Conservation (phyloP, 2,888 invertebrate species). For the Sarcophaga caerulescens region DNA sequence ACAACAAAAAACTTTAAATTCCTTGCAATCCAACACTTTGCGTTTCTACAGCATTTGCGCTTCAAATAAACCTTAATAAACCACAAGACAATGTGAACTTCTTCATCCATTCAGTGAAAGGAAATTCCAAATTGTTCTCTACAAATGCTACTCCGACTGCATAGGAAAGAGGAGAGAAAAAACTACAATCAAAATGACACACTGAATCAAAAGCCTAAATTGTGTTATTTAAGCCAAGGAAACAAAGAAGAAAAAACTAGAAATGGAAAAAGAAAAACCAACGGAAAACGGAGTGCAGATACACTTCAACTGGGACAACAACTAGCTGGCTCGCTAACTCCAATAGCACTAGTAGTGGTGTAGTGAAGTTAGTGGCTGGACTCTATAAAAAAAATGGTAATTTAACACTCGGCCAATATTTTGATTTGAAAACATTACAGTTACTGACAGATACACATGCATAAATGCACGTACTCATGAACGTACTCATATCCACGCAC, state of each 20-base stretch:
- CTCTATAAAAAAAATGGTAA: constrained; percentile 49
- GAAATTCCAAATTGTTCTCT: background rate
- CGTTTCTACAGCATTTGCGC: background rate
- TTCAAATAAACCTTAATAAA: background rate
- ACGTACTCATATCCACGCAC: background rate
- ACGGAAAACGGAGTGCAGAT: background rate
- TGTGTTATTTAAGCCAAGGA: constrained; percentile 17
- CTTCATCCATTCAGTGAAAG: background rate
- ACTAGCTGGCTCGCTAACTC: background rate
- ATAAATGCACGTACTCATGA: background rate
- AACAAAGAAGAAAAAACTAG: background rate
- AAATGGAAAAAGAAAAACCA: background rate
- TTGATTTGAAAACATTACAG: constrained; percentile 40
- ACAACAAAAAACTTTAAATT: no score
- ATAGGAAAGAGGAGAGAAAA: background rate
- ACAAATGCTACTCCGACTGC: background rate
- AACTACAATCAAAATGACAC: background rate
- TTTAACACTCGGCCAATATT: constrained; percentile 60
- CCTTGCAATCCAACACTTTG: no score
- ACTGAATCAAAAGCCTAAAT: background rate
- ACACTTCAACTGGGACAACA: constrained; percentile 11
- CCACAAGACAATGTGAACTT: constrained; percentile 14
- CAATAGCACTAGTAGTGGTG: background rate
- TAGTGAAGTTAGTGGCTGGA: background rate
- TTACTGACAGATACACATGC: constrained; percentile 12